A percentile compares a stretch with the other conserved stretches of the same genome.
These are phyloP conservation scores for Macrochelys suwanniensis DNA, from an alignment of 2,797 vertebrate genomes.

Conservation along the genomic window DNA sequence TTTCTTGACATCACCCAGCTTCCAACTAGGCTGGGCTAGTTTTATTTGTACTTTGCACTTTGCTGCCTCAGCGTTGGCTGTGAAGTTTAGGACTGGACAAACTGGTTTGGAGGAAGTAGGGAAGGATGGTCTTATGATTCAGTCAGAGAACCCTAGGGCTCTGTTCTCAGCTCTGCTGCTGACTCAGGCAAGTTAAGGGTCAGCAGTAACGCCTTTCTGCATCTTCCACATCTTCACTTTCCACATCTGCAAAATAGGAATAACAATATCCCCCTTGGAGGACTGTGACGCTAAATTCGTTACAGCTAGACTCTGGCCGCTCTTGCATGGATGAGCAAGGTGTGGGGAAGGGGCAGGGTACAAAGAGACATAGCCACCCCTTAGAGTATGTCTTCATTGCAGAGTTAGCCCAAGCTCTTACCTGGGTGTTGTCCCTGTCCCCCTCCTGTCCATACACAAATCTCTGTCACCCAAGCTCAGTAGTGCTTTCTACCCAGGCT, in stretches of 20 bases:
- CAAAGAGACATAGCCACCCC: background rate
- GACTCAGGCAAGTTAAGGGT: too few relatives aligned
- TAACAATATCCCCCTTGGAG: background rate
- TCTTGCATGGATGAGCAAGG: background rate
- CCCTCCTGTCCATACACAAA: background rate
- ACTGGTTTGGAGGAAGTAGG: background rate
- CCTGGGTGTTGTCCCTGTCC: background rate
- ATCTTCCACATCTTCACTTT: too few relatives aligned
- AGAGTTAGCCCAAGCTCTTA: background rate
- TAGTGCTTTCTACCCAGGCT: too few relatives aligned
- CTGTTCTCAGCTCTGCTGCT: too few relatives aligned
- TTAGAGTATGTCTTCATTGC: background rate
- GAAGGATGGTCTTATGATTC: too few relatives aligned
- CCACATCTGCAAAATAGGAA: background rate
- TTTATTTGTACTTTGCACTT: background rate
- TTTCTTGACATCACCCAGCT: background rate
- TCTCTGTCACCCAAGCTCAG: background rate
- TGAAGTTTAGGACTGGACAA: background rate
- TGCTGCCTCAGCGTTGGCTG: background rate
- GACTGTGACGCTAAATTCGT: background rate
- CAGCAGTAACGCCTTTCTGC: background rate
- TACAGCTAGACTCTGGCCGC: background rate
- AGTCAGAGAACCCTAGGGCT: background rate
- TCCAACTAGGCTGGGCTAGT: background rate
- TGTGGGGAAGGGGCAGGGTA: too few relatives aligned